Percentiles rank a stretch among this genome's conserved stretches.
Conservation (phyloP, 2,888 invertebrate species). For the Harpagoxenus sublaevis region DNA sequence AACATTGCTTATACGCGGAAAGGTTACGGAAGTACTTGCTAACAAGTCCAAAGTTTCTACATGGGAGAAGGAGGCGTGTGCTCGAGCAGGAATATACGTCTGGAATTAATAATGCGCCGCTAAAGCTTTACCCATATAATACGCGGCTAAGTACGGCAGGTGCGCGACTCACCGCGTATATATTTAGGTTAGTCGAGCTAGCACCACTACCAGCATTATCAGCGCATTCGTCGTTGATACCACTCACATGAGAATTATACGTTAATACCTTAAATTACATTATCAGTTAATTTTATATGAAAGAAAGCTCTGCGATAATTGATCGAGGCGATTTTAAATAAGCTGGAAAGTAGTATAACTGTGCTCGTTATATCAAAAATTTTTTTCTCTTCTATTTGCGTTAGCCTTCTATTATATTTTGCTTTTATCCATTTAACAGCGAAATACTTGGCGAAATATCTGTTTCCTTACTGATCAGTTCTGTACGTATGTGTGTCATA, state of each 20-base stretch:
- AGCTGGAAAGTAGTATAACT: not conserved
- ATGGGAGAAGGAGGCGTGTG: constrained; percentile 3
- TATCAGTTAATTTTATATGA: constrained; percentile 73
- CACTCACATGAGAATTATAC: constrained; percentile 65
- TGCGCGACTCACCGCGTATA: constrained; percentile 59
- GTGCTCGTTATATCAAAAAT: not conserved
- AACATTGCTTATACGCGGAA: constrained; percentile 44
- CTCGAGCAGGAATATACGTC: constrained; percentile 52
- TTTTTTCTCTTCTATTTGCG: not conserved
- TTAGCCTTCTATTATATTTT: not conserved
- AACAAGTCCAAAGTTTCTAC: constrained; percentile 50
- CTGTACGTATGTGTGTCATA: not conserved
- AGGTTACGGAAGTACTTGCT: constrained; percentile 55
- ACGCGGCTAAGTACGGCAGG: constrained; percentile 70
- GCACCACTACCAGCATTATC: constrained; percentile 18
- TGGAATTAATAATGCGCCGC: constrained; percentile 72
- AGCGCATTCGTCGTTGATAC: constrained; percentile 20
- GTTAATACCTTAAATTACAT: constrained; percentile 70
- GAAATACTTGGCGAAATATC: not conserved
- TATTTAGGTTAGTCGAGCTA: constrained; percentile 55
- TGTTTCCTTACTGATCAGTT: not conserved
- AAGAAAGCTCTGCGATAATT: not conserved
- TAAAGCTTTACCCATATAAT: constrained; percentile 71
- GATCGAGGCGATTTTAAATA: constrained; percentile 13
- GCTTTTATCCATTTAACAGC: too few species aligned